Evolutionary conservation across 2,888 invertebrate species (phyloP).

Genomic region (Oscheius myriophilus): DNA sequence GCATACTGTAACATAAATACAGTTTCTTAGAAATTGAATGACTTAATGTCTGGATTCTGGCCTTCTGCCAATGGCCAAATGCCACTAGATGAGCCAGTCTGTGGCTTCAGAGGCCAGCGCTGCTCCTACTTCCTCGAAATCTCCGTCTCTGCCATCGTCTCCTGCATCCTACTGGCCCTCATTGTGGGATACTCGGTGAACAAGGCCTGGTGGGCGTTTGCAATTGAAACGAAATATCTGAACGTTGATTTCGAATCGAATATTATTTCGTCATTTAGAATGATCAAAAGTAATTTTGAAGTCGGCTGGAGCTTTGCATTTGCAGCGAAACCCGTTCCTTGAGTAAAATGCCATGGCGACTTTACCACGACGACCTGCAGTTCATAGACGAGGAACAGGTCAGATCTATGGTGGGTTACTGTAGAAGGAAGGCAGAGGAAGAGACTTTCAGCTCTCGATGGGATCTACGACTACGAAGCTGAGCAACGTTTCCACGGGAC

Average conservation of each 20-base stretch:
- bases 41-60: constrained; percentile 68
- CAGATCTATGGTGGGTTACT: constrained; percentile 58
- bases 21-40: constrained; percentile 56
- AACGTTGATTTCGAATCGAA: neutral
- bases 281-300: neutral
- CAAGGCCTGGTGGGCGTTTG: constrained; percentile 16
- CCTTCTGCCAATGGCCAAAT: constrained; percentile 61
- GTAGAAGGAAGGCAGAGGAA: neutral
- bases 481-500: constrained; percentile 60
- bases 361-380: constrained; percentile 64
- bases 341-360: constrained; percentile 64
- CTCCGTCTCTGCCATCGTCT: constrained; percentile 47
- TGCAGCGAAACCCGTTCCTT: constrained; percentile 64
- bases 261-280: neutral
- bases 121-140: constrained; percentile 64
- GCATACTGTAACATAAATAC: neutral
- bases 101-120: constrained; percentile 62
- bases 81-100: constrained; percentile 66
- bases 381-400: constrained; percentile 67
- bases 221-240: neutral
- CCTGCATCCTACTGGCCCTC: constrained; percentile 2
- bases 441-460: constrained; percentile 58
- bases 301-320: neutral
- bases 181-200: neutral
- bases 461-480: constrained; percentile 63